phyloP scores from a whole-genome alignment of 2,113 vertebrate genomes.

The Cephalopholis sonnerati region DNA sequence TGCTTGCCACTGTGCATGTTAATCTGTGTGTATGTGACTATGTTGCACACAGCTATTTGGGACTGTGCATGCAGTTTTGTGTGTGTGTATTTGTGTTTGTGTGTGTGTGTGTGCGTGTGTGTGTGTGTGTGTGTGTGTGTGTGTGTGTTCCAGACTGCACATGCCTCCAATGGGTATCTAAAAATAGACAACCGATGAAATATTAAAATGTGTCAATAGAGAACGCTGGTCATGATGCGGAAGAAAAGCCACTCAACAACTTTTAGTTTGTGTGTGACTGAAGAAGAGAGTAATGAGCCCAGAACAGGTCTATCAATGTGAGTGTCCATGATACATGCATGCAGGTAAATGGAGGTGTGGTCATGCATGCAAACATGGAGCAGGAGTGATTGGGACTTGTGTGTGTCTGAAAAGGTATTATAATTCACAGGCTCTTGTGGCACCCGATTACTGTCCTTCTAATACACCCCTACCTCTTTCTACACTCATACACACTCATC shows the following conservation, averaged over 20 bases:
- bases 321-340: neutral
- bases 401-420: conserved; percentile 19
- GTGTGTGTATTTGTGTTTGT: conserved; percentile 1
- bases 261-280: neutral
- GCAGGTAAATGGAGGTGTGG: conserved; percentile 39
- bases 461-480: conserved; percentile 5
- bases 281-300: neutral
- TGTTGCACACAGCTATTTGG: neutral
- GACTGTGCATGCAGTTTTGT: neutral
- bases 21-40: conserved; percentile 27
- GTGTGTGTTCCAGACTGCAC: neutral
- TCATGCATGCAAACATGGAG: neutral
- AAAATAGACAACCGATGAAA: conserved; percentile 67
- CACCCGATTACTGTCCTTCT: conserved; percentile 21
- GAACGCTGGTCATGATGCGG: conserved; percentile 13
- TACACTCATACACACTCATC: conserved; percentile 6
- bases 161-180: conserved; percentile 25
- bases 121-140: neutral
- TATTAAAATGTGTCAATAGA: conserved; percentile 70
- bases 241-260: conserved; percentile 48
- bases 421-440: conserved; percentile 45
- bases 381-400: neutral
- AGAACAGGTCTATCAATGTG: conserved; percentile 18
- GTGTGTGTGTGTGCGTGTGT: conserved; percentile 2
- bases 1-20: conserved; percentile 29